Percentiles rank a stretch among this genome's conserved stretches.
Conservation (phyloP, 2,888 invertebrate genomes). For the Alloscopus bannaensis region DNA sequence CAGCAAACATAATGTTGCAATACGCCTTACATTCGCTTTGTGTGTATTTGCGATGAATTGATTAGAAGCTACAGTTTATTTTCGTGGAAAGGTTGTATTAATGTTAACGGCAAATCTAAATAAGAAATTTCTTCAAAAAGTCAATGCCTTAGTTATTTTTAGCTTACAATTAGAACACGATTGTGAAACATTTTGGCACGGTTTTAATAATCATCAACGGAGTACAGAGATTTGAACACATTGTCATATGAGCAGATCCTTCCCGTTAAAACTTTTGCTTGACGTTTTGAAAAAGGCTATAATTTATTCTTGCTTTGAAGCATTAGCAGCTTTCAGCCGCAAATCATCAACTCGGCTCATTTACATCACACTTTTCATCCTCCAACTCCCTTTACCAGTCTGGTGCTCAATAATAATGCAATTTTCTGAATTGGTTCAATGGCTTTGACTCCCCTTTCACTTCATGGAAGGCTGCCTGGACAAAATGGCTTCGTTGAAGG, state of each 20-base stretch:
- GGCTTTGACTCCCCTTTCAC: slow-evolving; percentile 32
- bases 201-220: no score
- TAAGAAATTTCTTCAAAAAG: no score
- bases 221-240: no score
- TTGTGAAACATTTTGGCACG: no score
- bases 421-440: slow-evolving; percentile 7
- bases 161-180: no score
- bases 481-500: slow-evolving; percentile 18
- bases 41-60: not conserved
- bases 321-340: no score
- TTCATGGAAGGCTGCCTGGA: not conserved
- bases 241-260: not conserved
- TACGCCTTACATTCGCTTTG: not conserved
- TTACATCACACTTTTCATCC: not conserved
- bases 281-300: not conserved
- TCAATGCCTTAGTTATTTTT: no score
- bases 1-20: not conserved
- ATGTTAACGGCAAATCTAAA: no score
- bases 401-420: slow-evolving; percentile 9
- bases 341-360: no score
- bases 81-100: not conserved
- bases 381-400: slow-evolving; percentile 8
- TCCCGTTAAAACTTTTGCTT: not conserved
- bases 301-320: no score
- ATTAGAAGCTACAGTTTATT: not conserved